These are phyloP conservation scores for Tetrax tetrax DNA, from an alignment of 2,113 vertebrate genomes.

Conservation along the genomic window DNA sequence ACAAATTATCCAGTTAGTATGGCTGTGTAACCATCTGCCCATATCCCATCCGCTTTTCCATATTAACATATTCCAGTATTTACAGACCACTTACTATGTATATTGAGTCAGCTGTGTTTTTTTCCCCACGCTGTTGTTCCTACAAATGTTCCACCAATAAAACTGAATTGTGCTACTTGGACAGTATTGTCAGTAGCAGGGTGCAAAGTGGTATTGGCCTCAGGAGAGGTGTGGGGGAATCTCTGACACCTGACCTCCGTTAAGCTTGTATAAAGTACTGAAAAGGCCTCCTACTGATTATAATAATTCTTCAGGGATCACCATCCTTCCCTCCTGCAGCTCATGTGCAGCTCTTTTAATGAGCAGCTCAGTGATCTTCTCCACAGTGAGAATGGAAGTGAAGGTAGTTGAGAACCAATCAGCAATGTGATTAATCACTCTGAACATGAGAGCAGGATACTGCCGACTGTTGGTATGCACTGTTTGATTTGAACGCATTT, in stretches of 20 bases:
- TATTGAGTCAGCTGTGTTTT: background rate
- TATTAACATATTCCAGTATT: background rate
- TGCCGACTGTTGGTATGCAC: slow-evolving; percentile 1
- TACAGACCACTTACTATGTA: background rate
- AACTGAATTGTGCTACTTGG: background rate
- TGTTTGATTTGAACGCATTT: slow-evolving; percentile 52
- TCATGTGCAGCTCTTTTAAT: slow-evolving; percentile 34
- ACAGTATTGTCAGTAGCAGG: background rate
- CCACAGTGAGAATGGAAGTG: background rate
- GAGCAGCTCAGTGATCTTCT: slow-evolving; percentile 28
- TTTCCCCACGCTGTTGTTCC: background rate
- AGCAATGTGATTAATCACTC: slow-evolving; percentile 66
- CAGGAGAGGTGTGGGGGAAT: background rate
- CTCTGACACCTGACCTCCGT: slow-evolving; percentile 38
- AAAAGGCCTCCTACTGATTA: slow-evolving; percentile 16
- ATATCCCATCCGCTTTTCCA: background rate
- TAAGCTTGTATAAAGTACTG: slow-evolving; percentile 22
- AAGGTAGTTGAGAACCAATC: slow-evolving; percentile 41
- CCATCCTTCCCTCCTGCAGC: background rate
- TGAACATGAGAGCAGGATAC: slow-evolving; percentile 44
- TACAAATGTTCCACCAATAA: slow-evolving; percentile 24
- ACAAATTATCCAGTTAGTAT: background rate
- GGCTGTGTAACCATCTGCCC: background rate
- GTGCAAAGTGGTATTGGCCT: background rate
- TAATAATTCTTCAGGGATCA: slow-evolving; percentile 32